phyloP scores from a whole-genome alignment of 2,888 invertebrate genomes.

The Ectemnius lituratus region DNA sequence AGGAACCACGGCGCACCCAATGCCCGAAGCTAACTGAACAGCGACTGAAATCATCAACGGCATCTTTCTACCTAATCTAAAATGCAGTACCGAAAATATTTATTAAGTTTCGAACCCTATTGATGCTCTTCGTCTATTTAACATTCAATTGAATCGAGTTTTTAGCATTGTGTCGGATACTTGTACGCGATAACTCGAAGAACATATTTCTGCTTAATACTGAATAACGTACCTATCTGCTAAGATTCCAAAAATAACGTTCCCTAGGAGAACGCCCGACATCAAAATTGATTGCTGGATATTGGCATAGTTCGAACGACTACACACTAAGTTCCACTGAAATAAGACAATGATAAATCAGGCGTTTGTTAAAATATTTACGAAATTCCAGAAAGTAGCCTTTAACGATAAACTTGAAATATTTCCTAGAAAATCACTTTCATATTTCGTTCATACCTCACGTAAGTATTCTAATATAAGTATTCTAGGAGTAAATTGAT shows the following conservation, averaged over 20 bases:
- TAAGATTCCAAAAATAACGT: conserved; percentile 85
- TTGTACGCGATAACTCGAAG: no score
- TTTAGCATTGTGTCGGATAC: no score
- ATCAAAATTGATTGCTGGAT: conserved; percentile 89
- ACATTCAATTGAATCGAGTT: no score
- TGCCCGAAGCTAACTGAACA: conserved; percentile 85
- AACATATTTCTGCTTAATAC: no score
- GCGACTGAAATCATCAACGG: conserved; percentile 87
- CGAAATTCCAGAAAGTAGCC: no score
- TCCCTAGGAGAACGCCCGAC: conserved; percentile 88
- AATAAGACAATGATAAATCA: conserved; percentile 36
- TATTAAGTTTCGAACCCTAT: neutral
- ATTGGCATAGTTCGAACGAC: conserved; percentile 83
- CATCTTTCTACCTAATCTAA: conserved; percentile 86
- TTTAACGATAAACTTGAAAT: no score
- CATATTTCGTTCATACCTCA: no score
- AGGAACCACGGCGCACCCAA: conserved; percentile 85
- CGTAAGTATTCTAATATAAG: no score
- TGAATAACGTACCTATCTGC: conserved; percentile 84
- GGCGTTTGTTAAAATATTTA: no score
- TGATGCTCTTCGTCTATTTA: neutral
- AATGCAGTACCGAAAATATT: neutral
- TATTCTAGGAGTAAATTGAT: no score
- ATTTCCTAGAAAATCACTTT: no score
- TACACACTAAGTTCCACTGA: conserved; percentile 88